Base-by-base conservation (phyloP, 2,113 vertebrate genomes). In the Anoura caudifer region DNA sequence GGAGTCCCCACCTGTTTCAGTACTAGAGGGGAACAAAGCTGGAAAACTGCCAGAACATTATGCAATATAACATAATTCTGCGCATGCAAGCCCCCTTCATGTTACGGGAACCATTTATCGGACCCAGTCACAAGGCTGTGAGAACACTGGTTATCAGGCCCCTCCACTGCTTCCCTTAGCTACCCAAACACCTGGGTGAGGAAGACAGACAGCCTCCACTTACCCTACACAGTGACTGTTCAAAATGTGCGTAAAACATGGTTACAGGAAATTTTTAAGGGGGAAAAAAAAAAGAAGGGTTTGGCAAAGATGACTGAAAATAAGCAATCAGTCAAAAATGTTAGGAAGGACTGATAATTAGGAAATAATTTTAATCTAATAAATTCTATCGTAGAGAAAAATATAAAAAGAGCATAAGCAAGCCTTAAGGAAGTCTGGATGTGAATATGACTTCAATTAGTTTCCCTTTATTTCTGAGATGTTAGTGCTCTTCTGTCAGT, bases 171-270 rank as follows among this genome's bases (percentile, higher is more conserved):
- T 52, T 52, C 50, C 50, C 50, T 17, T 52, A 52, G 50, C 50
- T 52, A 52, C 50, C 50, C 50, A 52, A 16, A 52, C 50, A 5
- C 15, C 15, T 52, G 50, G 16, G 50, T 52, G 50, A 52, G 15
- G 15, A 5, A 17, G 50, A 15, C 50, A 52, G 16, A 52, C 50
- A 17, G 15, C 50, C 50, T 52, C 50, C 50, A 52, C 15, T 52
- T 52, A 17, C 3, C 50, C 50, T 52, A 52, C 50, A 17, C 50
- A 52, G 65, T 80, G 72, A 87, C 47, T 92, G 47, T 83, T 93
- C 88, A 89, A 73, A 82, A 89, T 93, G 43, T 75, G 28, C 80
- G 33, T 90, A 93, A 97, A 88, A 97, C 88, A 97, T 91, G 36
- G 38, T 43, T 93, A 36, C 59, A 83, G 69, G 47, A 89, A 69